These are phyloP conservation scores for Tauraco erythrolophus DNA, from an alignment of 2,113 vertebrate genomes.

Conservation along the genomic window DNA sequence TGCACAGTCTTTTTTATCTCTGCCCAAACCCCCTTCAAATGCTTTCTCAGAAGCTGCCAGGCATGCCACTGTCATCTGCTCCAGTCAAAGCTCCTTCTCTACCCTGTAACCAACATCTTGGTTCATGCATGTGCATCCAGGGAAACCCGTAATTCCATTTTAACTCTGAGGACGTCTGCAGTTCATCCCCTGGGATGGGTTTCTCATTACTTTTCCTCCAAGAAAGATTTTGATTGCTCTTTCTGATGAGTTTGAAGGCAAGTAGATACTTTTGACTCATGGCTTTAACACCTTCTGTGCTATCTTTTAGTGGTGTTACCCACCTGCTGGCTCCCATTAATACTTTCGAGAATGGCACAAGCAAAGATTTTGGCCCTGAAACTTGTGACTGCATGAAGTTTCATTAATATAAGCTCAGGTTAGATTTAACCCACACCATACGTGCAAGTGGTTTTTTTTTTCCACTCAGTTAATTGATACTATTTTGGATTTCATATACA, in stretches of 20 bases:
- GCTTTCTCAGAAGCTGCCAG: background rate
- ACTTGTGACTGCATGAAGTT: background rate
- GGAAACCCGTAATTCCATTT: background rate
- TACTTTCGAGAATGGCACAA: background rate
- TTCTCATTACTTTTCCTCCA: background rate
- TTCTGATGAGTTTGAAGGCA: background rate
- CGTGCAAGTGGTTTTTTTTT: accelerated
- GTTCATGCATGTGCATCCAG: background rate
- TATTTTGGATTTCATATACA: background rate
- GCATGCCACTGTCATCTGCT: background rate
- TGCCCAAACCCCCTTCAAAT: background rate
- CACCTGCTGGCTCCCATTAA: background rate
- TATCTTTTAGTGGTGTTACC: background rate
- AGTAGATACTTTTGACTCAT: background rate
- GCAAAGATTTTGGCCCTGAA: background rate
- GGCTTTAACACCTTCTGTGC: background rate
- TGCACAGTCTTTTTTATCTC: background rate
- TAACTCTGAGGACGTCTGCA: background rate
- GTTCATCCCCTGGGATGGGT: background rate
- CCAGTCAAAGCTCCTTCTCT: background rate
- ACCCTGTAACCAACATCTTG: background rate
- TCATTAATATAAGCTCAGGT: background rate
- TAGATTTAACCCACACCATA: background rate
- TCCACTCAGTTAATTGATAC: background rate
- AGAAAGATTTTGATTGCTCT: background rate